Base-by-base conservation (phyloP, 2,888 invertebrate species). In the Agriopis aurantiaria region DNA sequence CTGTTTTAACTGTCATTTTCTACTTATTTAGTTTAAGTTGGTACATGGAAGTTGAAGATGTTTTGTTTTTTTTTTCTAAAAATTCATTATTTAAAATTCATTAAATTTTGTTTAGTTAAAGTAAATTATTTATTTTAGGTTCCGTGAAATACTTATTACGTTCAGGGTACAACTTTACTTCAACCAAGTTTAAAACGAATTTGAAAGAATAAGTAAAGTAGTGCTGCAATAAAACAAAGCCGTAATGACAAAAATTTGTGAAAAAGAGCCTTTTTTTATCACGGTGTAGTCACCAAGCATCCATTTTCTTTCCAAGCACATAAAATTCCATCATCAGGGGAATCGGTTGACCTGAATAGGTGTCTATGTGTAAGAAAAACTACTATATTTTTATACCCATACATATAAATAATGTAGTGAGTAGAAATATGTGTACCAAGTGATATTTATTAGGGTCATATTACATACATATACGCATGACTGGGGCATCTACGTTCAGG, bases 391-490 rank as follows among this genome's bases (percentile, higher is more conserved):
- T 74, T 77, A 75, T 75, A 72, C 59, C 63, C 65, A 43, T 63
- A 62, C 61, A 71, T 71, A 77, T 74, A 75, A 75, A 77, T 77
- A 77, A 73, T 71, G 74, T 73, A 73, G 73, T 66, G 73, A 74
- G 74, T 88, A 89, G 85, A 89, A 88, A 88, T 87, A 87, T 87
- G 85, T 85, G 82, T 83, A 83, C 80, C 86, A 80, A 86, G 86
- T 88, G 87, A 90, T 90, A 90, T 89, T 90, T 90, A 90, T 90
- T 90, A 88, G 84, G 88, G 90, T 87, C 86, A 85, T 88, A 87
- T 88, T 88, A 78, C 77, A 88, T 87, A 85, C 84, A 85, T 84
- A 85, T 83, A 85, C 85, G 82, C 87, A 87, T 82, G 86, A 84
- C 85, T 83, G 79, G 80, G 82, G 76, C 77, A 80, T 79, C 68